phyloP scores from a whole-genome alignment of 2,113 vertebrate species.

The Coryphaenoides rupestris region DNA sequence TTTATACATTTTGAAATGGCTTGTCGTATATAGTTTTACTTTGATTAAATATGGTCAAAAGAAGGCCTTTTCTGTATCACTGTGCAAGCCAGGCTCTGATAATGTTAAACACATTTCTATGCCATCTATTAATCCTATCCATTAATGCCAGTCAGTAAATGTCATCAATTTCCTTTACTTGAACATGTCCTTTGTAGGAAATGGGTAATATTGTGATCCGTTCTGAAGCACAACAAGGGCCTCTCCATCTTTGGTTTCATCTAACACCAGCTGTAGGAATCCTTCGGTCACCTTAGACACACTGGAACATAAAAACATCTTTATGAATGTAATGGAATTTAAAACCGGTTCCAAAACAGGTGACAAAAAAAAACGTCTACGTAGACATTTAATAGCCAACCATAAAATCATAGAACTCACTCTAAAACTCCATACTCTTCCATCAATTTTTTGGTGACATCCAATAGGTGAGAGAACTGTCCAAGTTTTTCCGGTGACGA shows the following conservation, averaged over 20 bases:
- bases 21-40: too few relatives aligned
- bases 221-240: conserved; percentile 13
- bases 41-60: too few relatives aligned
- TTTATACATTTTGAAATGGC: too few relatives aligned
- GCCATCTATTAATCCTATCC: too few relatives aligned
- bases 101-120: too few relatives aligned
- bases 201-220: conserved; percentile 13
- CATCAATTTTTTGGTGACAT: accelerated
- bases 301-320: conserved; percentile 43
- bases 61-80: too few relatives aligned
- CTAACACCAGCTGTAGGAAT: conserved; percentile 51
- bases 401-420: conserved; percentile 51
- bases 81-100: too few relatives aligned
- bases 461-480: conserved; percentile 23
- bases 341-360: neutral
- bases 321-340: too few relatives aligned
- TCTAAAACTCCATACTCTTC: conserved; percentile 16
- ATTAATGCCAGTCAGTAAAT: too few relatives aligned
- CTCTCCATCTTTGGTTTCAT: conserved; percentile 62
- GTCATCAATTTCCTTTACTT: too few relatives aligned
- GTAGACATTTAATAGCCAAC: too few relatives aligned
- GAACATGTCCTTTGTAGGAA: conserved; percentile 9
- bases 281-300: conserved; percentile 37
- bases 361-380: neutral
- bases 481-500: conserved; percentile 13